A percentile compares a stretch with the other conserved stretches of the same genome.
Evolutionary conservation across 2,113 vertebrate genomes (phyloP).

Genomic region (Psilopogon haemacephalus): DNA sequence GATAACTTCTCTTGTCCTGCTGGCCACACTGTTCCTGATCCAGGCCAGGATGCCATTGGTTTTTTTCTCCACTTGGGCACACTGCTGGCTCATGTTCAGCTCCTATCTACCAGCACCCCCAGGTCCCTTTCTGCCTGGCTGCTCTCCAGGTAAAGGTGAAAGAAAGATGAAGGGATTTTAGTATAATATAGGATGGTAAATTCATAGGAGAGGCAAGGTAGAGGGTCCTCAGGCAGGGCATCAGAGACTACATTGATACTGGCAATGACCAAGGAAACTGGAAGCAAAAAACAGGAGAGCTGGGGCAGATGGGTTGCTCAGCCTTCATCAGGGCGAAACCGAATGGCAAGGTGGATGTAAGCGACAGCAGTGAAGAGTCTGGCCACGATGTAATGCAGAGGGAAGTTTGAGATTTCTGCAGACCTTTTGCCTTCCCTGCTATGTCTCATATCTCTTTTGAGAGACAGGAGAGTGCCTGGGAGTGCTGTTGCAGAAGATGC

Average conservation of each 20-base stretch:
- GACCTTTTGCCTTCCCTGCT: background rate
- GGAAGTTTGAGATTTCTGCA: background rate
- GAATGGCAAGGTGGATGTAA: background rate
- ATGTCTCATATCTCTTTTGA: background rate
- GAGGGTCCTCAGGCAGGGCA: background rate
- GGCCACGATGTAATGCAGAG: background rate
- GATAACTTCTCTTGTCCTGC: no score
- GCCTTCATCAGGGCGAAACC: background rate
- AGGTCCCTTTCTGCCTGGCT: no score
- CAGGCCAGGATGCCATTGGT: no score
- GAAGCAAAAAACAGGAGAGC: background rate
- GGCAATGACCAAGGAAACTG: background rate
- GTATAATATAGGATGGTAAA: background rate
- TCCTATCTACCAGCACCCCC: no score
- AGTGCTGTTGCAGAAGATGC: background rate
- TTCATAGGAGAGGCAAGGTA: background rate
- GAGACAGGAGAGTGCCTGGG: background rate
- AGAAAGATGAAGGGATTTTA: background rate
- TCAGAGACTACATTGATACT: background rate
- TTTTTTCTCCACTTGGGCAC: no score
- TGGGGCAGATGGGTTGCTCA: background rate
- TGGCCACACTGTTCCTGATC: no score
- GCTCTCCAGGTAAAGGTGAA: background rate
- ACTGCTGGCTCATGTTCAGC: no score
- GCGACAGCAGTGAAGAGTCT: background rate